Evolutionary conservation across 2,888 invertebrate species (phyloP).

Genomic region (Chrysolina oricalcia): DNA sequence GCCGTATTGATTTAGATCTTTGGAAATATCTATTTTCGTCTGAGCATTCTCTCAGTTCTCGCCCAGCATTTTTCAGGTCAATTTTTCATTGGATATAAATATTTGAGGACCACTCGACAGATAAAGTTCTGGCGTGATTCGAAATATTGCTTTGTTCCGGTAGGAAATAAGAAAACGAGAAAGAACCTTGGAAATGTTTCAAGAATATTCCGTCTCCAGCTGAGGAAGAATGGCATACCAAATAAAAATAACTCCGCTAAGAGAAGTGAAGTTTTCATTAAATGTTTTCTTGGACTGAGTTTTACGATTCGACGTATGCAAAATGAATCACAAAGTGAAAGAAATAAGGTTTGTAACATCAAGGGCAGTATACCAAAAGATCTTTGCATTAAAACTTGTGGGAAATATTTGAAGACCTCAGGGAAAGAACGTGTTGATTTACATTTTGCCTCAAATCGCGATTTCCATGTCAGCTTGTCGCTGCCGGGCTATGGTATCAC

Average conservation of each 20-base stretch:
- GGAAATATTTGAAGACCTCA: no score
- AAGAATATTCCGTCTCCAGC: neutral
- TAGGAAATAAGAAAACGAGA: conserved; percentile 23
- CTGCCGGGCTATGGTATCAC: no score
- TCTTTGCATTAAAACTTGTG: no score
- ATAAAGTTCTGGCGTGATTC: conserved; percentile 42
- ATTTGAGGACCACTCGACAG: conserved; percentile 46
- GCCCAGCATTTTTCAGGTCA: conserved; percentile 23
- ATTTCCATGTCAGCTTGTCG: no score
- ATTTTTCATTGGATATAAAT: conserved; percentile 45
- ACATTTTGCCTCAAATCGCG: no score
- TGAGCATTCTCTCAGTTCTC: conserved; percentile 23
- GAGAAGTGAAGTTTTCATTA: neutral
- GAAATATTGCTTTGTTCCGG: conserved; percentile 38
- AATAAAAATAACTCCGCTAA: neutral
- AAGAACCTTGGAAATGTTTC: neutral
- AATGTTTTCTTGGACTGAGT: neutral
- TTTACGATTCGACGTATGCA: neutral
- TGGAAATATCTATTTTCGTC: conserved; percentile 45
- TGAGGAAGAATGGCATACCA: neutral
- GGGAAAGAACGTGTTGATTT: no score
- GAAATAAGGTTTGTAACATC: no score
- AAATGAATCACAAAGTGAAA: no score
- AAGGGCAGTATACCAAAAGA: no score
- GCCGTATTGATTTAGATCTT: conserved; percentile 39